Base-by-base conservation (phyloP, 2,113 vertebrate species). In the Rhinoderma darwinii region DNA sequence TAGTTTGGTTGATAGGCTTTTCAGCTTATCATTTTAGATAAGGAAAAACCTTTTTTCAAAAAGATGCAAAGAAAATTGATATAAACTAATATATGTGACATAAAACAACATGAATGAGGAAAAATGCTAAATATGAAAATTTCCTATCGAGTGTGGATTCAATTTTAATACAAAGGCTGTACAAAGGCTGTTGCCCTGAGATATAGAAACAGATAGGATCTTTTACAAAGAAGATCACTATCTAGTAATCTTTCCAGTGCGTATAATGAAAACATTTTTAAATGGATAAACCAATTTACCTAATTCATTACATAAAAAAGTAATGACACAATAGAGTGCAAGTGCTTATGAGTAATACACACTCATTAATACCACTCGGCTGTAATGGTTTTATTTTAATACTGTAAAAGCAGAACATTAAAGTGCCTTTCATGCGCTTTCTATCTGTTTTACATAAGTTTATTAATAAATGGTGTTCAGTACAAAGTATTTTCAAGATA, bases 361-460 rank as follows among this genome's bases (percentile, higher is more conserved):
- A 72, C 35, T 72, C 68, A 72, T 72, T 72, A 72, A 72, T 72
- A 72, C 35, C 37, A 41, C 37, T 50, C 27, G n/a, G 75, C 39
- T n/a, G 20, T 25, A 78, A 50, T n/a, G 78, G 35, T 41, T 63
- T 82, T 11, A 44, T 43, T 37, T 59, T 80, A 80, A 9, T 72
- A 72, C 37, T 41, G 68, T 6, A 41, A 72, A 39, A 41, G 68
- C 10, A 25, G 35, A 72, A 72, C 37, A 72, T 72, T 72, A 72
- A 39, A 70, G 2, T 25, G 35, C 35, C 32, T 72, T 72, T 72
- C 68, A 41, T 72, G 35, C 41, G 68, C 68, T 39, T 72, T 41
- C 35, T 41, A 41, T 72, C 35, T 72, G 35, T 51, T 77, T 79
- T 54, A 0, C 47, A 51, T 6, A 22, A 76, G 14, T 76, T 44